Conservation (phyloP, 2,113 vertebrate genomes). For the Stegastes partitus region DNA sequence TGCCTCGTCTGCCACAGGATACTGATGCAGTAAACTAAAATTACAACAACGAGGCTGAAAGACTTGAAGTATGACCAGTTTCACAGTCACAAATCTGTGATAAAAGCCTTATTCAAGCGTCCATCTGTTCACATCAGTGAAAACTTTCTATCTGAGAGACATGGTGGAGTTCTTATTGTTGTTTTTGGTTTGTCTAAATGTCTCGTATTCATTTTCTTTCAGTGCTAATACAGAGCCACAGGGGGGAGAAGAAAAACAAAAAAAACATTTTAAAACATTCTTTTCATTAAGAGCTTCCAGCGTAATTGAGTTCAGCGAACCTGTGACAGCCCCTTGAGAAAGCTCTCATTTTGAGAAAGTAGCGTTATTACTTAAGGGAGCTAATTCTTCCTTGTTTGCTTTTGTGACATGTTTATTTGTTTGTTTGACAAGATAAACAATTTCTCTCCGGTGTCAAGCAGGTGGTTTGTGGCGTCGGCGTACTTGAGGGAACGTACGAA, state of each 20-base stretch:
- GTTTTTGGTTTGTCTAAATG: background rate
- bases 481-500: slow-evolving; percentile 69
- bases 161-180: background rate
- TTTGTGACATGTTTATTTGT: slow-evolving; percentile 82
- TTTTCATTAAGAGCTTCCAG: background rate
- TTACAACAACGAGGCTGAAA: background rate
- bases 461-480: slow-evolving; percentile 59
- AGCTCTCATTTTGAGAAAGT: slow-evolving; percentile 5
- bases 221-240: background rate
- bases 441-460: slow-evolving; percentile 51
- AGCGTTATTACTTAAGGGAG: slow-evolving; percentile 46
- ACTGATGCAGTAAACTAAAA: background rate
- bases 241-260: too few species aligned
- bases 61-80: slow-evolving; percentile 3
- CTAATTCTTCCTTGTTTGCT: slow-evolving; percentile 60
- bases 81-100: background rate
- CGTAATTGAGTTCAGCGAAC: background rate
- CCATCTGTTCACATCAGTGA: slow-evolving; percentile 8
- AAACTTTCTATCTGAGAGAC: background rate
- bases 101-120: slow-evolving; percentile 18
- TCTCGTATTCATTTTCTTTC: background rate
- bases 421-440: slow-evolving; percentile 74
- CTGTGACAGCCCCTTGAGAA: background rate
- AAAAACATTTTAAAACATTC: background rate
- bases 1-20: too few species aligned